A percentile compares a stretch with the other conserved stretches of the same genome.
Evolutionary conservation across 2,797 vertebrate species (phyloP).

Genomic region (Triplophysa yarkandensis): DNA sequence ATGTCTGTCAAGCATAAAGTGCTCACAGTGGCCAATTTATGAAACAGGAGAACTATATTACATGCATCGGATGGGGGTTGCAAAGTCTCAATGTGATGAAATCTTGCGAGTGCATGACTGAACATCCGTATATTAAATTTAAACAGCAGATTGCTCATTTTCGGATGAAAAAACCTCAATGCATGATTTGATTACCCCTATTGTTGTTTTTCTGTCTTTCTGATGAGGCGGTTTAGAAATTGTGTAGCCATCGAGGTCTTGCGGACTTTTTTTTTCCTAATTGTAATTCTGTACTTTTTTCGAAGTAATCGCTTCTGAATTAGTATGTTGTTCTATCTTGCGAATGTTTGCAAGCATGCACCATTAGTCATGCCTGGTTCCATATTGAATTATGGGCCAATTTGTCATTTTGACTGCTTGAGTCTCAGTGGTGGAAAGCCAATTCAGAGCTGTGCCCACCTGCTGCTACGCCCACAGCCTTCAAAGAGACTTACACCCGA

Average conservation of each 20-base stretch:
- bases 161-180: conserved; percentile 36
- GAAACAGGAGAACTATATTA: conserved; percentile 12
- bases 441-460: conserved; percentile 34
- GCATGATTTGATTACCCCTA: conserved; percentile 33
- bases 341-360: conserved; percentile 14
- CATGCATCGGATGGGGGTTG: conserved; percentile 4
- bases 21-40: conserved; percentile 17
- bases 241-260: not conserved
- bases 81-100: conserved; percentile 15
- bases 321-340: conserved; percentile 1
- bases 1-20: not conserved
- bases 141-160: conserved; percentile 35
- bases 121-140: conserved; percentile 26
- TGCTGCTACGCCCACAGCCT: conserved; percentile 31
- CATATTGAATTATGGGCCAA: conserved; percentile 33
- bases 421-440: conserved; percentile 15
- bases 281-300: conserved; percentile 12
- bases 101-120: conserved; percentile 11
- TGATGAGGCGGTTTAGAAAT: conserved; percentile 35
- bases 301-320: not conserved
- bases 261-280: not conserved
- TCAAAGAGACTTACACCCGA: conserved; percentile 5
- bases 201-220: conserved; percentile 3
- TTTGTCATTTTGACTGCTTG: conserved; percentile 35
- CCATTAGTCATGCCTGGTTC: conserved; percentile 34